Percentiles rank a stretch among this genome's conserved stretches.
phyloP scores from a whole-genome alignment of 2,113 vertebrate species.

The Dinomys branickii region DNA sequence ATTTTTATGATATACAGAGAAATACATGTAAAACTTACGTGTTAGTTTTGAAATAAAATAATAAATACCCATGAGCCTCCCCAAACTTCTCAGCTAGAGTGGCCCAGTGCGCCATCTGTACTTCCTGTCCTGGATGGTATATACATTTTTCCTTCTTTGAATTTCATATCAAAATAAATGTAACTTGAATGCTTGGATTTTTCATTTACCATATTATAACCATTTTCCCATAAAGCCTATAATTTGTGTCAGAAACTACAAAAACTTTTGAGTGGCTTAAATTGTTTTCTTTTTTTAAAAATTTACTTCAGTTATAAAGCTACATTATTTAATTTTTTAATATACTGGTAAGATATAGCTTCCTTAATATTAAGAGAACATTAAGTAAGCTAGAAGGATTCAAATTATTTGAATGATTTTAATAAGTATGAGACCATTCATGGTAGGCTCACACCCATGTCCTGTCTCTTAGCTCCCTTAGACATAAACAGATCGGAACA shows the following conservation, averaged over 20 bases:
- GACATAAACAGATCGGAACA: background rate
- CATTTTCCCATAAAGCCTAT: background rate
- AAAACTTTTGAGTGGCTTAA: background rate
- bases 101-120: background rate
- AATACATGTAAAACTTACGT: background rate
- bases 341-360: background rate
- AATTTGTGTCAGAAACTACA: conserved; percentile 31
- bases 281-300: background rate
- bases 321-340: background rate
- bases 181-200: background rate
- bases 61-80: background rate
- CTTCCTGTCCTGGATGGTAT: background rate
- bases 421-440: background rate
- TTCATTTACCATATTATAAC: conserved; percentile 17
- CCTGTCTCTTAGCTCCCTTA: background rate
- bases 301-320: conserved; percentile 8
- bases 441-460: background rate
- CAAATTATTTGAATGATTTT: conserved; percentile 36
- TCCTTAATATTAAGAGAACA: conserved; percentile 2
- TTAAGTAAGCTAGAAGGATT: conserved; percentile 2
- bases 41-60: background rate
- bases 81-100: background rate
- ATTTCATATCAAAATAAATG: background rate
- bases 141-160: background rate
- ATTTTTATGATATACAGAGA: conserved; percentile 46